These are phyloP conservation scores for Bradypodion pumilum DNA, from an alignment of 2,797 vertebrate species.

Conservation along the genomic window DNA sequence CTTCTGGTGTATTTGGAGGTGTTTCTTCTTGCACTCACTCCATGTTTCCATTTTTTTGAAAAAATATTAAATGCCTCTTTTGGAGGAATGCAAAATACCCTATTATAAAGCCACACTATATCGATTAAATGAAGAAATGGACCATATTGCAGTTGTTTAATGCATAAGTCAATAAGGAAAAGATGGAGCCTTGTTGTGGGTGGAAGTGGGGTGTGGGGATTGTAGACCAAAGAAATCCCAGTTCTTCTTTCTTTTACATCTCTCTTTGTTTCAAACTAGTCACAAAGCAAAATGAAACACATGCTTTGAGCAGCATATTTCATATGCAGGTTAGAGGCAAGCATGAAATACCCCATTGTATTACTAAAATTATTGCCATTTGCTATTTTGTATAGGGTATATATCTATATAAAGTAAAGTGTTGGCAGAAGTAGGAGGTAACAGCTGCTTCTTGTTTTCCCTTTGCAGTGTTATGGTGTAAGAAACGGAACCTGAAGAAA, in stretches of 20 bases:
- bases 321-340: not conserved
- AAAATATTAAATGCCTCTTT: not conserved
- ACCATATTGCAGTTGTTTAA: not conserved
- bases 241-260: too few relatives aligned
- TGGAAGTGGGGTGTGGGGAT: too few relatives aligned
- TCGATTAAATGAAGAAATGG: not conserved
- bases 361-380: not conserved
- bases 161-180: not conserved
- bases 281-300: not conserved
- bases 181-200: not conserved
- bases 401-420: not conserved
- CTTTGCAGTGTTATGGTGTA: not conserved
- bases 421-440: not conserved
- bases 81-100: not conserved
- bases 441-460: not conserved
- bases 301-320: not conserved
- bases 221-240: not conserved
- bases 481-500: not conserved
- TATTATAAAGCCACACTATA: too few relatives aligned
- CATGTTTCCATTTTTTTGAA: not conserved
- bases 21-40: not conserved
- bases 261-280: not conserved
- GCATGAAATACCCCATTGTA: not conserved
- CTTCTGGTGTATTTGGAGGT: slow-evolving; percentile 2
- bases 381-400: not conserved